These are phyloP conservation scores for Camponotus fellah DNA, from an alignment of 2,888 invertebrate species.

Conservation along the genomic window DNA sequence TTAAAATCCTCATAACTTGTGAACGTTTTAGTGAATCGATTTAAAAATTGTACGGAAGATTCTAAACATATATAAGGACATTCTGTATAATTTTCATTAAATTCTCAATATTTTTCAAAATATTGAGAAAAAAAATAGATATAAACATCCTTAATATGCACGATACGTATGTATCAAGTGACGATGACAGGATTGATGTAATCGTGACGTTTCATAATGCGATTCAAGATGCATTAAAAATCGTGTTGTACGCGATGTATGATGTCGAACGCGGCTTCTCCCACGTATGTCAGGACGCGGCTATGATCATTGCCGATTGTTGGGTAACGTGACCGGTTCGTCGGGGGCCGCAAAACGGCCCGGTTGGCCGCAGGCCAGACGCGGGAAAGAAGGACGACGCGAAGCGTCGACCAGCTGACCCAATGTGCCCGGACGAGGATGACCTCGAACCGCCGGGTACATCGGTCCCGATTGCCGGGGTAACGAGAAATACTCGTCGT, in stretches of 20 bases:
- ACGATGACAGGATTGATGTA: conserved; percentile 4
- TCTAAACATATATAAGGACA: too few relatives aligned
- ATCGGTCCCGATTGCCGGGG: conserved; percentile 46
- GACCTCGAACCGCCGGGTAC: conserved; percentile 70
- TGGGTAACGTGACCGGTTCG: conserved; percentile 58
- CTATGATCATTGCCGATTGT: conserved; percentile 55
- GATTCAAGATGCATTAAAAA: conserved; percentile 16
- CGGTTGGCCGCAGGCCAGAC: conserved; percentile 67
- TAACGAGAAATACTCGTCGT: conserved; percentile 65
- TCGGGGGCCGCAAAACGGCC: conserved; percentile 44
- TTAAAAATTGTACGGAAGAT: too few relatives aligned
- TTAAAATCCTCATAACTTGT: too few relatives aligned
- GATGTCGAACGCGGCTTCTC: conserved; percentile 18
- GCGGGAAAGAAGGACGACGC: conserved; percentile 69
- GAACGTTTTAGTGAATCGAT: too few relatives aligned
- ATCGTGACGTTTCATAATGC: conserved; percentile 30
- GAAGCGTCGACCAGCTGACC: conserved; percentile 73
- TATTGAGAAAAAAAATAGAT: too few relatives aligned
- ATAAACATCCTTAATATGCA: background rate
- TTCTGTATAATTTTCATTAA: too few relatives aligned
- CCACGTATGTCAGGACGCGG: conserved; percentile 4
- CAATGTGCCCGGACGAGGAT: conserved; percentile 69
- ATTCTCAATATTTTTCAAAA: too few relatives aligned
- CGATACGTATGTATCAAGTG: background rate
- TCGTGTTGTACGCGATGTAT: conserved; percentile 3